Evolutionary conservation across 2,797 vertebrate genomes (phyloP), one percentile per base, ranked within the genome.

Genomic region (Luscinia luscinia): DNA sequence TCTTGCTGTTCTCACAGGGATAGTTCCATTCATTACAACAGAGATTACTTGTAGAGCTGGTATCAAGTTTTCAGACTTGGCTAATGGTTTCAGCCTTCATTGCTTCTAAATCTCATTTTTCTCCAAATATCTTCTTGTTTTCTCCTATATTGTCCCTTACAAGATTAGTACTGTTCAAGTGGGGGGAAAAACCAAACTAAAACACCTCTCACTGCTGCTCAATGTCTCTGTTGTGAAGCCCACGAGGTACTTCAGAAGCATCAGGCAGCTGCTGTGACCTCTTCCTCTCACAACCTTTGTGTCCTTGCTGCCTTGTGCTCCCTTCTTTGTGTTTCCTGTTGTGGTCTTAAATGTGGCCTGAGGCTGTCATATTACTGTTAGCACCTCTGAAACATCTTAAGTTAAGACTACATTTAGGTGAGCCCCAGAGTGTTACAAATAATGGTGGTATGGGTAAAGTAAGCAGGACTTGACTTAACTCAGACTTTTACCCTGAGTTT

Each of bases 181-280:
- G 27, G 3, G 6, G 0, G 6, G 30, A 38, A 15, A 5, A 12
- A 12, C 15, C 0, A 52, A 32, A 1, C 3, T 7, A n/a, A 75
- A 68, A 11, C 9, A 38, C 4, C 13, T 77, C 34, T 77, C 34
- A 41, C 6, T 77, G 23, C 41, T 49, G 18, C 41, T 87, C 12
- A 9, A 0, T 64, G 74, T 78, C 57, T 73, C 34, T 91, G 26
- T 77, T 67, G 13, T 20, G 23, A 84, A 89, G 57, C 59, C 51
- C 1, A 1, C 40, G 41, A 70, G 46, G 30, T n/a, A 20, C 34
- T 74, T 36, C 27, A 45, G 40, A 74, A 77, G 45, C 21, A 36
- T 67, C 64, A 54, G 57, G 46, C 79, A 78, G 73, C 73, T 66
- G 73, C 43, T 58, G 54, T 75, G 69, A 78, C 80, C 68, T 81